Evolutionary conservation across 1,140 invertebrate species (phyloP).

Genomic region (Heliothis subflexa): DNA sequence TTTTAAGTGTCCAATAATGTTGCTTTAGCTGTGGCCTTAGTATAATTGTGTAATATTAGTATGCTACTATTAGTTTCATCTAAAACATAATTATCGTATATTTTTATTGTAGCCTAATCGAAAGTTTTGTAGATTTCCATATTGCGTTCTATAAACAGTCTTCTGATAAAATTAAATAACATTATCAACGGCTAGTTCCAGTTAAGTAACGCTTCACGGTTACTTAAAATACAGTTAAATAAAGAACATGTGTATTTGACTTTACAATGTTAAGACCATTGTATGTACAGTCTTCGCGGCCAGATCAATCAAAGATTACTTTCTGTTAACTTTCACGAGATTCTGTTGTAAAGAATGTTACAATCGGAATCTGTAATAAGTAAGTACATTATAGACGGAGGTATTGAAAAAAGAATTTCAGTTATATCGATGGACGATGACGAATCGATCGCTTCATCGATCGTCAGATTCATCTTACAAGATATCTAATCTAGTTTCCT

Average conservation of each 20-base stretch:
- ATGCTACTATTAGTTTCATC: too few relatives aligned
- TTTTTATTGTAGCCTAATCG: too few relatives aligned
- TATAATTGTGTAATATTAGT: neutral
- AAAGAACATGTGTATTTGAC: neutral
- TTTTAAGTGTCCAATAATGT: neutral
- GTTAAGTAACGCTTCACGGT: neutral
- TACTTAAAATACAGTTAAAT: constrained; percentile 3
- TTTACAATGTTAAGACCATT: neutral
- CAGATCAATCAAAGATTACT: constrained; percentile 26
- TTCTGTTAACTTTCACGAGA: constrained; percentile 14
- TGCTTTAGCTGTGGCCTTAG: neutral
- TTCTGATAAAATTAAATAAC: too few relatives aligned
- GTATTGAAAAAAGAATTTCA: constrained; percentile 8
- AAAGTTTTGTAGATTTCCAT: too few relatives aligned
- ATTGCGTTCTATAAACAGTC: too few relatives aligned
- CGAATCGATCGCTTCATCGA: constrained; percentile 33
- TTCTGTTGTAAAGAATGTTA: neutral
- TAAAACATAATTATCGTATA: too few relatives aligned
- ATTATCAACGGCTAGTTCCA: too few relatives aligned
- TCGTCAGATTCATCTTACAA: constrained; percentile 17
- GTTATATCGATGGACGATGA: constrained; percentile 5
- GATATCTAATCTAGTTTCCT: constrained; percentile 8
- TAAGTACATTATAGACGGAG: neutral
- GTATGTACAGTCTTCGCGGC: neutral
- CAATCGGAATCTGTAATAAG: constrained; percentile 18